A percentile compares a stretch with the other conserved stretches of the same genome.
Conservation (phyloP, 1,140 invertebrate species). For the Samia ricini region DNA sequence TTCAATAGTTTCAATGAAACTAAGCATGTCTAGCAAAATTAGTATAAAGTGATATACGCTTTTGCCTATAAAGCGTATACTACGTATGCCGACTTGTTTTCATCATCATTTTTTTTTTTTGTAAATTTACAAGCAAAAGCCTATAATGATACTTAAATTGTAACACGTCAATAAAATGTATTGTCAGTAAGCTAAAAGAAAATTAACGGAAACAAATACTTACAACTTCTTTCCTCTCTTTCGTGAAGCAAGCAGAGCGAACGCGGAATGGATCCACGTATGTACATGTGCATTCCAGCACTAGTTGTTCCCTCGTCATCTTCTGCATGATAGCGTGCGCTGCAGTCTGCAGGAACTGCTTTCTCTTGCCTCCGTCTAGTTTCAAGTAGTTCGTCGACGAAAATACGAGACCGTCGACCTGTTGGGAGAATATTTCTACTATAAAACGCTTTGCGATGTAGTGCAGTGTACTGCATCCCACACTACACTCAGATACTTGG, state of each 20-base stretch:
- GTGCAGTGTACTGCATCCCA: too few relatives aligned
- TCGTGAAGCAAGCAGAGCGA: conserved; percentile 51
- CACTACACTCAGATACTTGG: too few relatives aligned
- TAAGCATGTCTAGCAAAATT: too few relatives aligned
- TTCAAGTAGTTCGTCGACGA: conserved; percentile 77
- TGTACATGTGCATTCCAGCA: conserved; percentile 77
- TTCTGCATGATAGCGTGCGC: conserved; percentile 71
- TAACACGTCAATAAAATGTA: too few relatives aligned
- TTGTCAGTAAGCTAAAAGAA: neutral
- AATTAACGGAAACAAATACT: conserved; percentile 15
- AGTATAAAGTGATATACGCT: too few relatives aligned
- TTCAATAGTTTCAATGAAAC: too few relatives aligned
- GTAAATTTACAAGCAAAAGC: too few relatives aligned
- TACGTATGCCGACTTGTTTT: too few relatives aligned
- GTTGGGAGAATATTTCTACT: conserved; percentile 13
- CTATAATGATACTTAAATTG: too few relatives aligned
- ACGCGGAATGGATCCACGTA: conserved; percentile 53
- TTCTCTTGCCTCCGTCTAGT: conserved; percentile 76
- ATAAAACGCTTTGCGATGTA: too few relatives aligned
- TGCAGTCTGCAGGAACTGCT: conserved; percentile 78
- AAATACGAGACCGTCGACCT: conserved; percentile 79
- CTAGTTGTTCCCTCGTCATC: conserved; percentile 58
- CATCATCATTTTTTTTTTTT: too few relatives aligned
- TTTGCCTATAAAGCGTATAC: too few relatives aligned
- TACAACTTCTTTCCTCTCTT: conserved; percentile 55